Base-by-base conservation (phyloP, 2,888 invertebrate genomes). In the Andrena trimmerana region DNA sequence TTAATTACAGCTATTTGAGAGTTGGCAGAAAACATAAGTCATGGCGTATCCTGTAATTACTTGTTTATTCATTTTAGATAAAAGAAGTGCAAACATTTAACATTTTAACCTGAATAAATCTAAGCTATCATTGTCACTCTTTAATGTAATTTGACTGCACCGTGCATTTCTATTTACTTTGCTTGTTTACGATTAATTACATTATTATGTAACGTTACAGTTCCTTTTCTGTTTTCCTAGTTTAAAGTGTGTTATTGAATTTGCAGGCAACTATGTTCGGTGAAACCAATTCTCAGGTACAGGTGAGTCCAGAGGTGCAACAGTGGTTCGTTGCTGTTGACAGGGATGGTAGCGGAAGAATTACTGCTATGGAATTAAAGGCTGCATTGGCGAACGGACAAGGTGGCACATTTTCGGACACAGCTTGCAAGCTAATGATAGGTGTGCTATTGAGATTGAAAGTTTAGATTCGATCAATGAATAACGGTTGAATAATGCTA, bases 311-410 rank as follows among this genome's bases (percentile, higher is more conserved):
- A 0, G 97, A 98, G 93, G 96, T 97, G 0, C 96, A 96, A 87
- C 96, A 97, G 91, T 98, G 98, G 98, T 98, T 98, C 92, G 94
- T 94, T 33, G 96, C 97, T 20, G 98, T 98, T 0, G 98, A 98
- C 91, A 95, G 96, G 87, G 98, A 98, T 92, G 95, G 96, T 36
- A 98, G 98, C 24, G 98, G 98, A 2, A 96, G 96, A 92, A 98
- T 98, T 71, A 96, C 96, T 71, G 96, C 97, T 8, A 84, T 92
- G 10, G 98, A 98, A 94, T 94, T 98, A 24, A 96, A 97, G 93
- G 95, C 96, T 7, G 98, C 98, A 0, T 94, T 98, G 57, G 96
- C 97, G 27, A 98, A 98, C 94, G 98, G 97, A 27, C 97, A 98
- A 94, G 98, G 98, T 16, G 96, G 97, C 88, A 96, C 96, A 81